phyloP scores from a whole-genome alignment of 2,113 vertebrate genomes.

The Tamias sibiricus region DNA sequence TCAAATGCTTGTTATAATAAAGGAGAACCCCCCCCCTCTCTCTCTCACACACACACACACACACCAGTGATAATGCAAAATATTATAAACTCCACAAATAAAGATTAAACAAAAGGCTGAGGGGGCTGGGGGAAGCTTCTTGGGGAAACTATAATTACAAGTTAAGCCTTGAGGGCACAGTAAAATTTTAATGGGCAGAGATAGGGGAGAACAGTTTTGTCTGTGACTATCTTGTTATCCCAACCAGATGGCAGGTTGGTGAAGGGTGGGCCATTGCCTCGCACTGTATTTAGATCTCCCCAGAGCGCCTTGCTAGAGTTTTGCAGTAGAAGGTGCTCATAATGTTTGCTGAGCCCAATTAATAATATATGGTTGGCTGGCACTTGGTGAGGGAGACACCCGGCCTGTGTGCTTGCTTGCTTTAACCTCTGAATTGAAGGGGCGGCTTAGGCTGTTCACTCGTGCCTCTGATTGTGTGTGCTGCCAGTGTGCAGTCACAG shows the following conservation, averaged over 20 bases:
- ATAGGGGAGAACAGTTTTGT: constrained; percentile 1
- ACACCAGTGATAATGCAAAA: neutral
- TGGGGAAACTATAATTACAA: constrained; percentile 29
- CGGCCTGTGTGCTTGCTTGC: neutral
- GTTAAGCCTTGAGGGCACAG: constrained; percentile 37
- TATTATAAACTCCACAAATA: neutral
- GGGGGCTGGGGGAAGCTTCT: constrained; percentile 29
- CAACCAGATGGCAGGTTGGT: constrained; percentile 63
- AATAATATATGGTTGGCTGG: constrained; percentile 64
- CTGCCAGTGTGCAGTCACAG: neutral
- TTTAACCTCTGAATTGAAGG: constrained; percentile 62
- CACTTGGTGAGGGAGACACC: neutral
- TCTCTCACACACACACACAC: too few species aligned
- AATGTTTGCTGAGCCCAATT: constrained; percentile 53
- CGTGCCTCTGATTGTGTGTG: neutral
- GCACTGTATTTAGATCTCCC: constrained; percentile 10
- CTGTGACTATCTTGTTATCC: constrained; percentile 46
- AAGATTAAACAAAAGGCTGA: constrained; percentile 17
- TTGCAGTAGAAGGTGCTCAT: constrained; percentile 24
- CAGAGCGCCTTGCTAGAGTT: constrained; percentile 13
- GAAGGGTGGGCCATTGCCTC: neutral
- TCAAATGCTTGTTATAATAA: neutral
- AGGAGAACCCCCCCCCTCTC: neutral
- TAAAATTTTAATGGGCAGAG: constrained; percentile 62
- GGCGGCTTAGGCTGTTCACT: neutral